phyloP scores from a whole-genome alignment of 1,140 invertebrate species.

The Arion vulgaris region DNA sequence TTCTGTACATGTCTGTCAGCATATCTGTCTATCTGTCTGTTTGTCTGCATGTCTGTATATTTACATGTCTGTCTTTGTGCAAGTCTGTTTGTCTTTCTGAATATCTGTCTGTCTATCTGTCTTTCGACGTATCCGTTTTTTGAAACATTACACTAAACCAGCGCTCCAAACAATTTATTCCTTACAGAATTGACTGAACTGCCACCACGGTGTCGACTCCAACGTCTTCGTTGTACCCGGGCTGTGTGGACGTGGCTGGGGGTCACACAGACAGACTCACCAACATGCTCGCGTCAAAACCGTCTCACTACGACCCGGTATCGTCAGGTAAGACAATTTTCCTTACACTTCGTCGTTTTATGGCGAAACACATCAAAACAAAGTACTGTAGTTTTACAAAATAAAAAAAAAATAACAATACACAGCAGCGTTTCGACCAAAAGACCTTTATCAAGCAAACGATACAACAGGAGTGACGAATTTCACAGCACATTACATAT shows the following conservation, averaged over 20 bases:
- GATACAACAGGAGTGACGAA: too few species aligned
- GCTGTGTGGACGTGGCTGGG: constrained; percentile 28
- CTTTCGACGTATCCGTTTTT: not conserved
- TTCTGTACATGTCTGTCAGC: not conserved
- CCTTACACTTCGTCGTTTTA: too few species aligned
- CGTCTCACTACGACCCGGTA: constrained; percentile 21
- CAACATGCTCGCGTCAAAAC: constrained; percentile 31
- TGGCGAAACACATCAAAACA: too few species aligned
- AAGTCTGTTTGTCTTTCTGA: not conserved
- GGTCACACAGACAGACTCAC: constrained; percentile 17
- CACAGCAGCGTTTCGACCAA: too few species aligned
- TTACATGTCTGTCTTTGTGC: not conserved
- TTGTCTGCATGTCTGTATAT: not conserved
- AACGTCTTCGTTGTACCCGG: constrained; percentile 25
- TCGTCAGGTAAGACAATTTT: constrained; percentile 21
- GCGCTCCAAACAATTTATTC: not conserved
- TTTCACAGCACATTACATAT: too few species aligned
- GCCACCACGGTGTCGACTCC: constrained; percentile 28
- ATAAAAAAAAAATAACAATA: too few species aligned
- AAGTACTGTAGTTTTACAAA: too few species aligned
- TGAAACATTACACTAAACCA: not conserved
- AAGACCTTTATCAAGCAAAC: too few species aligned
- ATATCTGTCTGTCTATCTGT: not conserved
- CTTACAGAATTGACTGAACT: not conserved
- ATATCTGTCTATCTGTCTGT: not conserved